A percentile compares a stretch with the other conserved stretches of the same genome.
Evolutionary conservation across 37 sponge, comb jelly and placozoan species (phyloP).

Genomic region (Ianthella basta): DNA sequence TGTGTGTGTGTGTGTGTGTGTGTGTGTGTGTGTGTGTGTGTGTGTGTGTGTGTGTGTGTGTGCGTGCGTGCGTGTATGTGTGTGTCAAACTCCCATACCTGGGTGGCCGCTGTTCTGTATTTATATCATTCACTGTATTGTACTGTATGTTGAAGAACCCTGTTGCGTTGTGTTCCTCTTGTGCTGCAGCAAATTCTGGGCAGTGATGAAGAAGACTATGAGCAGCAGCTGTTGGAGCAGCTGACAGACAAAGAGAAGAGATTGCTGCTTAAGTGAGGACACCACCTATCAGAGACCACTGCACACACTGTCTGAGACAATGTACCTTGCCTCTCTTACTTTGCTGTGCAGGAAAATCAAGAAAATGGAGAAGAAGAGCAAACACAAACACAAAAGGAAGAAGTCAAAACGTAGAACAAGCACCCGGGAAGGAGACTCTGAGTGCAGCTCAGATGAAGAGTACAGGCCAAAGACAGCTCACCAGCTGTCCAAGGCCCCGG

Average conservation of each 20-base stretch:
- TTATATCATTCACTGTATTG: neutral
- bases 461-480: no score
- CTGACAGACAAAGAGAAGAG: constrained; percentile 8
- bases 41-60: neutral
- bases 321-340: neutral
- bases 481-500: no score
- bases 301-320: neutral
- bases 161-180: neutral
- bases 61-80: neutral
- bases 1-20: neutral
- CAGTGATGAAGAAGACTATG: constrained; percentile 20
- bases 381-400: neutral
- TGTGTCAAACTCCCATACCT: neutral
- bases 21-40: neutral
- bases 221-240: constrained; percentile 18
- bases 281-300: neutral
- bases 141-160: neutral
- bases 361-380: constrained; percentile 23
- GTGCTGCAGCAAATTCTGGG: constrained; percentile 12
- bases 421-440: no score
- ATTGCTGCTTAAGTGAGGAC: neutral
- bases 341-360: constrained; percentile 5
- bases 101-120: neutral
- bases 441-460: no score
- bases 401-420: neutral